These are phyloP conservation scores for Eupithecia exiguata DNA, from an alignment of 2,888 invertebrate genomes.

Conservation along the genomic window DNA sequence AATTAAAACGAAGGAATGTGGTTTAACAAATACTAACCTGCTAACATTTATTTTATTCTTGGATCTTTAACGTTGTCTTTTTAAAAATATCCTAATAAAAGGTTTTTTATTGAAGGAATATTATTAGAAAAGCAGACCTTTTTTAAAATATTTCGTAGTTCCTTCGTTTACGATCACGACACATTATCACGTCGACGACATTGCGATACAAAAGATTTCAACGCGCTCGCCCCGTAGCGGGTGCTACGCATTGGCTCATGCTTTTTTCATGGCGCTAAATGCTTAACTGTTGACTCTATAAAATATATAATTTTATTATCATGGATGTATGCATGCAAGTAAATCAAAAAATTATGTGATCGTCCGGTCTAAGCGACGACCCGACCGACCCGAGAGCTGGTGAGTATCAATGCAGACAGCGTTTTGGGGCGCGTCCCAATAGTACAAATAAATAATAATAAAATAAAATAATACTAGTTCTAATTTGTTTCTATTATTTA, in stretches of 20 bases:
- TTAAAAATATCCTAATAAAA: too few species aligned
- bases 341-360: too few species aligned
- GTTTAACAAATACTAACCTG: not conserved
- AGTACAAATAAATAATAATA: too few species aligned
- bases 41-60: not conserved
- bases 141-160: not conserved
- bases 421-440: too few species aligned
- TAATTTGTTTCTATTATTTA: too few species aligned
- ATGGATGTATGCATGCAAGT: not conserved
- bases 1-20: not conserved
- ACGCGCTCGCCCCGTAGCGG: constrained; percentile 32
- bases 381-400: too few species aligned
- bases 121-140: too few species aligned
- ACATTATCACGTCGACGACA: not conserved
- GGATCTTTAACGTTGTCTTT: too few species aligned
- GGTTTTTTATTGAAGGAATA: too few species aligned
- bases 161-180: not conserved
- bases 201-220: constrained; percentile 40
- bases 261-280: not conserved
- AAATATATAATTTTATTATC: not conserved
- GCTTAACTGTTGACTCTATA: not conserved
- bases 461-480: too few species aligned
- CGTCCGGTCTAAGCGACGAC: too few species aligned
- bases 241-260: not conserved
- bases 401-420: too few species aligned